These are phyloP conservation scores for Philhelius pedissequus DNA, from an alignment of 2,888 invertebrate species.

Conservation along the genomic window DNA sequence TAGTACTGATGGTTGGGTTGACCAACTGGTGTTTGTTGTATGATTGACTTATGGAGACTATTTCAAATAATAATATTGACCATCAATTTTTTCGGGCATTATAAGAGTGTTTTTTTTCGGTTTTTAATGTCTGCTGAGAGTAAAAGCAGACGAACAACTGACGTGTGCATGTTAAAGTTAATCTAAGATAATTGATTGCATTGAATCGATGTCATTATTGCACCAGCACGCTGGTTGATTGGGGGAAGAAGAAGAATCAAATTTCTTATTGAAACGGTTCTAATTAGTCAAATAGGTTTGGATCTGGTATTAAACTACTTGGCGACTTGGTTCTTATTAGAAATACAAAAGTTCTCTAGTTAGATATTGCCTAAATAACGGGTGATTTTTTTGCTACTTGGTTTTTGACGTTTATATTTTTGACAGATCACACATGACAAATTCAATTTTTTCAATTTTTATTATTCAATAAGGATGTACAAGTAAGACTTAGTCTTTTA, in stretches of 20 bases:
- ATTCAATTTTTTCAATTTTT: too few species aligned
- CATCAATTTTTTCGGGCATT: constrained; percentile 54
- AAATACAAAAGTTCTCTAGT: too few species aligned
- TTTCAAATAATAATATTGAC: constrained; percentile 42
- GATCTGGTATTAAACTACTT: neutral
- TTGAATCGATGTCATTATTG: constrained; percentile 33
- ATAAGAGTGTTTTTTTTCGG: neutral
- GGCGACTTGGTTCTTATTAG: neutral
- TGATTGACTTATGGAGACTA: constrained; percentile 33
- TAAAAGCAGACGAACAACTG: constrained; percentile 13
- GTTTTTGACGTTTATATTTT: too few species aligned
- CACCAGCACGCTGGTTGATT: neutral
- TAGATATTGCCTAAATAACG: too few species aligned
- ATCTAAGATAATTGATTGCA: constrained; percentile 50
- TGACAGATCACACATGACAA: too few species aligned
- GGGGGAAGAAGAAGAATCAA: neutral
- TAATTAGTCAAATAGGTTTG: neutral
- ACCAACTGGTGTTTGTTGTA: constrained; percentile 63
- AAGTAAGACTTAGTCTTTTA: too few species aligned
- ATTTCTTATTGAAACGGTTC: neutral
- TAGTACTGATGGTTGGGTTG: constrained; percentile 42
- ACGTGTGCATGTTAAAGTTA: constrained; percentile 1
- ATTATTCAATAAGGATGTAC: too few species aligned
- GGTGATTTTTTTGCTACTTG: too few species aligned
- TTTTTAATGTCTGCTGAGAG: neutral